Evolutionary conservation across 2,113 vertebrate genomes (phyloP).

Genomic region (Psophia crepitans): DNA sequence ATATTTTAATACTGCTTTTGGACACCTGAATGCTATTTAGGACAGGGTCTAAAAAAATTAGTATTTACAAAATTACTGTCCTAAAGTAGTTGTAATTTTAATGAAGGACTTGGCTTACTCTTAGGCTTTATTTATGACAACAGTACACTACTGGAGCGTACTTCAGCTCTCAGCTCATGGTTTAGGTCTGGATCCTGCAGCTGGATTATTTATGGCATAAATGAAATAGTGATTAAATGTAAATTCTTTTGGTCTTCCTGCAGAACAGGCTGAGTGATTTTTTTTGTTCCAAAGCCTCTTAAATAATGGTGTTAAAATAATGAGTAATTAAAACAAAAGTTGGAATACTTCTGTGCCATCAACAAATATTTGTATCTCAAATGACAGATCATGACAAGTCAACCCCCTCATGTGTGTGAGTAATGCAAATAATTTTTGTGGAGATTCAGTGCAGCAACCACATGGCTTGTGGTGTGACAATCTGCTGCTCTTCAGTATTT

Average conservation of each 20-base stretch:
- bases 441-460: not conserved
- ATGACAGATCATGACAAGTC: constrained; percentile 30
- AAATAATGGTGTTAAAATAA: not conserved
- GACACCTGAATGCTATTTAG: not conserved
- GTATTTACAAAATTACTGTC: not conserved
- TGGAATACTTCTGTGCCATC: constrained; percentile 1
- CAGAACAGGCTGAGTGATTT: not conserved
- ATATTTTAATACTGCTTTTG: not conserved
- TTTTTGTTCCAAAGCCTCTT: not conserved
- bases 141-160: not conserved
- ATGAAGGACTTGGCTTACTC: not conserved
- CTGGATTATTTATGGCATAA: not conserved
- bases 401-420: constrained; percentile 23
- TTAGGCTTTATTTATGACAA: not conserved
- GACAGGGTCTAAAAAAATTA: not conserved
- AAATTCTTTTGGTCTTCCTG: not conserved
- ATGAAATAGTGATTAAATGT: not conserved
- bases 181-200: not conserved
- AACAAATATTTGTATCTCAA: constrained; percentile 40
- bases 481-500: constrained; percentile 14
- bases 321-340: constrained; percentile 22
- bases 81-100: not conserved
- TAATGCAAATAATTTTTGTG: constrained; percentile 31
- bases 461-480: constrained; percentile 24
- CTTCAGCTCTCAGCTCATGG: not conserved